These are phyloP conservation scores for Neoascia interrupta DNA, from an alignment of 2,888 invertebrate species.

Conservation along the genomic window DNA sequence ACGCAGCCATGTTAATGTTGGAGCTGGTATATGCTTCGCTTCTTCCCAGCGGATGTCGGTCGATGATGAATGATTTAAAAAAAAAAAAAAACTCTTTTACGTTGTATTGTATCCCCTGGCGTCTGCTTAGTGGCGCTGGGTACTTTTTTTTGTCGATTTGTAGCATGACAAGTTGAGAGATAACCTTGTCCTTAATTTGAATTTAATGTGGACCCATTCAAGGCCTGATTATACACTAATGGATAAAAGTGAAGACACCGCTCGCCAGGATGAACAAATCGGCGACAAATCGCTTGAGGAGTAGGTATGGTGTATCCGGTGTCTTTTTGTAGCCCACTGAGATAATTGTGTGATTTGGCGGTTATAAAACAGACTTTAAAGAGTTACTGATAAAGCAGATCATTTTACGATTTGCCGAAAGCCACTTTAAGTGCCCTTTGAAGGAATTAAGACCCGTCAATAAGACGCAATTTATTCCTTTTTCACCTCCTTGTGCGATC, in stretches of 20 bases:
- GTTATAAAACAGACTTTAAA: no score
- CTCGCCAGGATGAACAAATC: constrained; percentile 12
- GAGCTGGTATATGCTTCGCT: no score
- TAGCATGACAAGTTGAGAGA: constrained; percentile 31
- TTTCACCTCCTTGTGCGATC: no score
- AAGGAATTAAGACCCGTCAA: no score
- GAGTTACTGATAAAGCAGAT: no score
- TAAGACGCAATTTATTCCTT: no score
- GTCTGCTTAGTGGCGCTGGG: constrained; percentile 56
- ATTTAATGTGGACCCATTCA: constrained; percentile 31
- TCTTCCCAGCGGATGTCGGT: constrained; percentile 55
- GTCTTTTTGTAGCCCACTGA: constrained; percentile 2
- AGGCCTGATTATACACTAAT: constrained; percentile 20
- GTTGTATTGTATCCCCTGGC: constrained; percentile 3
- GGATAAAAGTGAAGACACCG: constrained; percentile 4
- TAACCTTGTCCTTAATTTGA: constrained; percentile 67
- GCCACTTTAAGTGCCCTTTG: no score
- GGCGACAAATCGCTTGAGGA: constrained; percentile 18
- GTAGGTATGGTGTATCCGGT: background rate
- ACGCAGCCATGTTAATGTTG: constrained; percentile 13
- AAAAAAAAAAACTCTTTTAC: no score
- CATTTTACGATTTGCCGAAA: no score
- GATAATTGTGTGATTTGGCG: constrained; percentile 1
- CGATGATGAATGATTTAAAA: constrained; percentile 46
- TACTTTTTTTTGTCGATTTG: constrained; percentile 17